phyloP scores from a whole-genome alignment of 2,113 vertebrate species.

The Cricetomys ansorgei region DNA sequence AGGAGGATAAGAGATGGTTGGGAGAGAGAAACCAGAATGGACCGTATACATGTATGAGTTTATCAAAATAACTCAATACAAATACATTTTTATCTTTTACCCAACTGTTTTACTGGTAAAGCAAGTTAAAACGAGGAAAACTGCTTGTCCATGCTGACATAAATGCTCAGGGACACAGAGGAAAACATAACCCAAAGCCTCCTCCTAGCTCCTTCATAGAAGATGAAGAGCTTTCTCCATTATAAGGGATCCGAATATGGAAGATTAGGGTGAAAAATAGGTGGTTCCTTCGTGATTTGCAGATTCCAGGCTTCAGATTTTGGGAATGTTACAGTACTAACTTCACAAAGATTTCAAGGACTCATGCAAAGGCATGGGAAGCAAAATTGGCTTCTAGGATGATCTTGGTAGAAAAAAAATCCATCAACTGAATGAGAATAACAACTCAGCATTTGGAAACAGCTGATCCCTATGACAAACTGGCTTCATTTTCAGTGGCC shows the following conservation, averaged over 20 bases:
- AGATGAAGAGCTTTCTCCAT: neutral
- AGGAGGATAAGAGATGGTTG: too few species aligned
- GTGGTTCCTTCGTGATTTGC: neutral
- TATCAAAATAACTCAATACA: neutral
- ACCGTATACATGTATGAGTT: neutral
- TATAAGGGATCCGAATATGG: neutral
- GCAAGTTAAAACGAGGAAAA: neutral
- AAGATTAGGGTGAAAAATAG: neutral
- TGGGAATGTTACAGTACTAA: neutral
- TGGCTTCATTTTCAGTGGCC: constrained; percentile 17
- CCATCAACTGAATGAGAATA: neutral
- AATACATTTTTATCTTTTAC: neutral
- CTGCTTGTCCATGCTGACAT: neutral
- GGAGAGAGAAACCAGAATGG: neutral
- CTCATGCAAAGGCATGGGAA: constrained; percentile 13
- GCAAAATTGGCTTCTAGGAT: neutral
- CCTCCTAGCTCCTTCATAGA: neutral
- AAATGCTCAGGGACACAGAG: neutral
- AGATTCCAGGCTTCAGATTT: neutral
- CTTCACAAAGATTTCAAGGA: neutral
- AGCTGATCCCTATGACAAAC: neutral
- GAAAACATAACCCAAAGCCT: neutral
- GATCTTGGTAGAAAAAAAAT: neutral
- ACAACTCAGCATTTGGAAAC: constrained; percentile 32
- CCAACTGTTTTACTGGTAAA: neutral